These are phyloP conservation scores for Protophormia terraenovae DNA, from an alignment of 2,888 invertebrate species.

Conservation along the genomic window DNA sequence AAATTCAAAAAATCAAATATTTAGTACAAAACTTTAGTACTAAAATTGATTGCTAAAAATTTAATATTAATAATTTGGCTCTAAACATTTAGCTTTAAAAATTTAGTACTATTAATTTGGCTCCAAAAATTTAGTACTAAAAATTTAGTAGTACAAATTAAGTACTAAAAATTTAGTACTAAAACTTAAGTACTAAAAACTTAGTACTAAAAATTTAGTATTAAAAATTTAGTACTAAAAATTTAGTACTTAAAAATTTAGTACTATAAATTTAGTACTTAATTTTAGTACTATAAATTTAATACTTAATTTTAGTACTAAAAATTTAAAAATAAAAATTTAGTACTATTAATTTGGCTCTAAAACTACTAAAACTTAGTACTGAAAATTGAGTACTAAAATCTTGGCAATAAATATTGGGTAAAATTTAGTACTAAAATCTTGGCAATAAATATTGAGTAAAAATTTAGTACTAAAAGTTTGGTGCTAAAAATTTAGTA, in stretches of 20 bases:
- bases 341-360: background rate
- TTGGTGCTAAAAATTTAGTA: background rate
- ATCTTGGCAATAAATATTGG: background rate
- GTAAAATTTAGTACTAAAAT: background rate
- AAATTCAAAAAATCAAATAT: too few relatives aligned
- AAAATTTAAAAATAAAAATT: background rate
- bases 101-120: background rate
- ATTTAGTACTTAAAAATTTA: background rate
- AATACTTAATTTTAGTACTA: background rate
- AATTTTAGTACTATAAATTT: background rate
- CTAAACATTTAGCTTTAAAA: too few relatives aligned
- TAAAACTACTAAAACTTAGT: background rate
- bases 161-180: background rate
- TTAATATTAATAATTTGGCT: too few relatives aligned
- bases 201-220: background rate
- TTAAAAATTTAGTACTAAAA: background rate
- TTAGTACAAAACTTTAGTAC: too few relatives aligned
- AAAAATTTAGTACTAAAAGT: background rate
- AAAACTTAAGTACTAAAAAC: background rate
- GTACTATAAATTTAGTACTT: background rate
- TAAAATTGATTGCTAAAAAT: too few relatives aligned
- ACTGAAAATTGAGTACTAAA: background rate
- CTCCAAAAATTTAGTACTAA: constrained; percentile 3
- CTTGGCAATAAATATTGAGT: background rate
- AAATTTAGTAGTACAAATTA: background rate